These are phyloP conservation scores for Rotaria socialis DNA, from an alignment of 2,888 invertebrate genomes.

Conservation along the genomic window DNA sequence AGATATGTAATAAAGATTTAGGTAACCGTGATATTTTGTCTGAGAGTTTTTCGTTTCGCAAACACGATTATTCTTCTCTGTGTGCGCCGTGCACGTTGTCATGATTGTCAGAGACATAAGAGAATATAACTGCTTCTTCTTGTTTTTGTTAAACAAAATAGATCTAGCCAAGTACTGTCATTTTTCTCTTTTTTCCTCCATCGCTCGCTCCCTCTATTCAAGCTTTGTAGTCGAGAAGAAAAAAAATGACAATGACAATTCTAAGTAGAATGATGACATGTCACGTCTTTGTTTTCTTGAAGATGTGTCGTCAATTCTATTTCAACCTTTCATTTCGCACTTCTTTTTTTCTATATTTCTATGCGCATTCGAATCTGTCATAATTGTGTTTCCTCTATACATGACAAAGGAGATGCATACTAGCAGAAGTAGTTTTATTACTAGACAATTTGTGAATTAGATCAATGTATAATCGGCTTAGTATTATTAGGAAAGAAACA, in stretches of 20 bases:
- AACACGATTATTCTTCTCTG: not conserved
- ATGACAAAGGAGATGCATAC: not conserved
- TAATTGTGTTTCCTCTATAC: not conserved
- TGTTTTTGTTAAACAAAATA: not conserved
- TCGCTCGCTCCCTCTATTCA: not conserved
- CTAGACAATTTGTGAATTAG: not conserved
- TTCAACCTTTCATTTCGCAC: not conserved
- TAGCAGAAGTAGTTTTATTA: not conserved
- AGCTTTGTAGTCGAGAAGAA: not conserved
- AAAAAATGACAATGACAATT: not conserved
- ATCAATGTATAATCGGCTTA: not conserved
- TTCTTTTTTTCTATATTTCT: not conserved
- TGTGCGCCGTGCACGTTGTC: not conserved
- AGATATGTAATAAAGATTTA: not conserved
- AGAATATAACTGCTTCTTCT: not conserved
- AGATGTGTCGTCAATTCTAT: not conserved
- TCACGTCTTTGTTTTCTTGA: slow-evolving; percentile 6
- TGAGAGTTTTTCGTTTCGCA: not conserved
- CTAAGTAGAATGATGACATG: slow-evolving; percentile 21
- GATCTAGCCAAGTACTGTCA: not conserved
- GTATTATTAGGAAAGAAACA: not conserved
- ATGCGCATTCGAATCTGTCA: not conserved
- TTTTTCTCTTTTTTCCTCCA: not conserved
- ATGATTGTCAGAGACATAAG: not conserved
- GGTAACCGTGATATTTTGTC: not conserved